Evolutionary conservation across 1,140 invertebrate species (phyloP).

Genomic region (Drosophila ironensis): DNA sequence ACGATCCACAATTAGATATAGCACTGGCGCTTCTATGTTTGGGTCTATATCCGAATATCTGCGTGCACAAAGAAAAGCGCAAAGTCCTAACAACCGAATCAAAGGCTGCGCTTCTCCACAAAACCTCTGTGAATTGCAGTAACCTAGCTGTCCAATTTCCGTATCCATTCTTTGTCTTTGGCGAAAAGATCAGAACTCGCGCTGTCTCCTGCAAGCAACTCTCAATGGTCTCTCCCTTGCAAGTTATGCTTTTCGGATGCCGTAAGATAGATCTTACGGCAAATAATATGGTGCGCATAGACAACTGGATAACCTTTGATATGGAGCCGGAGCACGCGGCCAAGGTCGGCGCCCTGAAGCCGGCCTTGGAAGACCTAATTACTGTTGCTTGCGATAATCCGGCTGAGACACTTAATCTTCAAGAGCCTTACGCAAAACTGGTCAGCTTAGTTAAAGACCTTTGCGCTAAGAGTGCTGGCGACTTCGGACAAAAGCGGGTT

Average conservation of each 20-base stretch:
- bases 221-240: slow-evolving; percentile 97
- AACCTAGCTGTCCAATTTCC: slow-evolving; percentile 93
- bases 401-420: slow-evolving; percentile 85
- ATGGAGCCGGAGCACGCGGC: slow-evolving; percentile 91
- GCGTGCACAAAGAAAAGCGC: slow-evolving; percentile 96
- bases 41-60: slow-evolving; percentile 98
- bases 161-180: slow-evolving; percentile 98
- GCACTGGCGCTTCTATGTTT: slow-evolving; percentile 93
- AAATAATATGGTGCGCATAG: slow-evolving; percentile 89
- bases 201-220: slow-evolving; percentile 99
- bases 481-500: slow-evolving; percentile 86
- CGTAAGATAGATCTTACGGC: slow-evolving; percentile 91
- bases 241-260: slow-evolving; percentile 95
- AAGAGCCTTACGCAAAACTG: slow-evolving; percentile 84
- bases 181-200: slow-evolving; percentile 97
- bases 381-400: slow-evolving; percentile 90
- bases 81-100: slow-evolving; percentile 98
- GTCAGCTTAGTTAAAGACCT: slow-evolving; percentile 86
- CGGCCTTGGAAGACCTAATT: slow-evolving; percentile 93
- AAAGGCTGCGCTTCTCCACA: slow-evolving; percentile 96
- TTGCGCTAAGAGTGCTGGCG: slow-evolving; percentile 88
- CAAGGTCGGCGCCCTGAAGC: slow-evolving; percentile 91
- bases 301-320: slow-evolving; percentile 96
- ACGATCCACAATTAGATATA: slow-evolving; percentile 92
- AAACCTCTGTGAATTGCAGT: slow-evolving; percentile 97